These are phyloP conservation scores for Addax nasomaculatus DNA, from an alignment of 2,113 vertebrate genomes.

Conservation along the genomic window DNA sequence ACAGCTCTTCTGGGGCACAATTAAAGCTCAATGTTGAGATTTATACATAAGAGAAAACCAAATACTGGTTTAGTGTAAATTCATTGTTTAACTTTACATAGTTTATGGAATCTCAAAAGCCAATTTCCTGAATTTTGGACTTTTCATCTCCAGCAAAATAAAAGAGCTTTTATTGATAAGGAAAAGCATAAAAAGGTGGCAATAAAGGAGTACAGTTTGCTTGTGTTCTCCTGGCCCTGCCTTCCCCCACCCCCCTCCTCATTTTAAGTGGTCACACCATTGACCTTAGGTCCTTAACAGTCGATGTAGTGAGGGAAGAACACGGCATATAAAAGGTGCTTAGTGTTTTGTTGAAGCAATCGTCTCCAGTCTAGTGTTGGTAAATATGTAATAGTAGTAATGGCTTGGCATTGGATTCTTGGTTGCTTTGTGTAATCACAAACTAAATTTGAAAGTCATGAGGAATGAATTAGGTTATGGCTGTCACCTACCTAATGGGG, in stretches of 20 bases:
- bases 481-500: background rate
- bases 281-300: background rate
- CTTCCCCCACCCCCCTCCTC: too few relatives aligned
- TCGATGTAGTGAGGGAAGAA: background rate
- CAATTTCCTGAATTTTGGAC: background rate
- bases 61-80: background rate
- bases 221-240: background rate
- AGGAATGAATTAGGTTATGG: background rate
- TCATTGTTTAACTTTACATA: background rate
- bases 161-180: background rate
- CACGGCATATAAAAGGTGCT: background rate
- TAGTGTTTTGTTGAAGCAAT: background rate
- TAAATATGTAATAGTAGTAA: background rate
- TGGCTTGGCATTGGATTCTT: background rate
- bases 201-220: background rate
- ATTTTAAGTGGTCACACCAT: background rate
- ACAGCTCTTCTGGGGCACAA: background rate
- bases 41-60: background rate
- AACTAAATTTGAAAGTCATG: background rate
- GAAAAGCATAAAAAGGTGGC: background rate
- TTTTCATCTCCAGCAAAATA: background rate
- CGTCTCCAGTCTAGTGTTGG: background rate
- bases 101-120: background rate
- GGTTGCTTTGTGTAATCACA: background rate
- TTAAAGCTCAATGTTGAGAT: background rate